Evolutionary conservation across 2,113 vertebrate genomes (phyloP).

Genomic region (Mesoclemmys tuberculata): DNA sequence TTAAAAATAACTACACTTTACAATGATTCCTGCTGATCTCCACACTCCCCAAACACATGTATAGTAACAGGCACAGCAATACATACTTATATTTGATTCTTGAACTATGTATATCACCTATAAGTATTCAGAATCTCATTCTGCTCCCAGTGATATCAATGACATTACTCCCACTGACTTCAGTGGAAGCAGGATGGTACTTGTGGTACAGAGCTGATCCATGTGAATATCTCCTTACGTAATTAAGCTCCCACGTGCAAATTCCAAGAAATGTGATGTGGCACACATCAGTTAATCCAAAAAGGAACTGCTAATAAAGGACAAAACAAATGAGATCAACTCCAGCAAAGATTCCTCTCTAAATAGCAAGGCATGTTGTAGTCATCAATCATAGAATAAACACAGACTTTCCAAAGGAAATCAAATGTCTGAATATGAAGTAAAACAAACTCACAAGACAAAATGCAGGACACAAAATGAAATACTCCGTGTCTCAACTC

Average conservation of each 20-base stretch:
- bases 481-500: rapidly evolving
- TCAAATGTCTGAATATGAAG: rapidly evolving
- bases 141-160: background rate
- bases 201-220: background rate
- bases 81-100: background rate
- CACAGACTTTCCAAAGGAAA: background rate
- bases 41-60: rapidly evolving
- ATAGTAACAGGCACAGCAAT: rapidly evolving
- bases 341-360: rapidly evolving
- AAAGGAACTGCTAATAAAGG: rapidly evolving
- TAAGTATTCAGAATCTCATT: background rate
- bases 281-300: rapidly evolving
- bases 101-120: background rate
- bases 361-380: rapidly evolving
- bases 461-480: rapidly evolving
- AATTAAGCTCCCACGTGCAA: rapidly evolving
- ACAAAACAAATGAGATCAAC: background rate
- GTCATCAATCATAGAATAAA: rapidly evolving
- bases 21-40: rapidly evolving
- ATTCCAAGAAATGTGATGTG: rapidly evolving
- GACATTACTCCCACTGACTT: background rate
- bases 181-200: background rate
- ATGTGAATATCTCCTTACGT: background rate
- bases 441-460: background rate
- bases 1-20: rapidly evolving